These are phyloP conservation scores for Mandrillus leucophaeus DNA, from an alignment of 2,113 vertebrate genomes.

Conservation along the genomic window DNA sequence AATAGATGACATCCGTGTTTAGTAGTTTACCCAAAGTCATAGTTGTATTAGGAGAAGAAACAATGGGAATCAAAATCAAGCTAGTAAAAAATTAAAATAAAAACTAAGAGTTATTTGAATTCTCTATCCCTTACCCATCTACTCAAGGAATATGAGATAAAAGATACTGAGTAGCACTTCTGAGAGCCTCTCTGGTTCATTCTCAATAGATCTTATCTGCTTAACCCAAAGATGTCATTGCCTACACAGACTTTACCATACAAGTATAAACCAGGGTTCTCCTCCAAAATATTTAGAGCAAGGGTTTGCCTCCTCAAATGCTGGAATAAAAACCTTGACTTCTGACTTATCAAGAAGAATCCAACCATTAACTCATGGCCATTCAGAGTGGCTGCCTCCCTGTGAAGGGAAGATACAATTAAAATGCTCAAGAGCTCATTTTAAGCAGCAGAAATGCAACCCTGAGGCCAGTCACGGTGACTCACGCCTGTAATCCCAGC, in stretches of 20 bases:
- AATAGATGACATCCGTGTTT: not conserved
- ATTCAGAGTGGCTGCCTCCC: not conserved
- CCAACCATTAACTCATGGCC: not conserved
- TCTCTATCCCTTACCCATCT: not conserved
- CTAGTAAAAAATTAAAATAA: not conserved
- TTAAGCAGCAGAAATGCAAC: conserved; percentile 23
- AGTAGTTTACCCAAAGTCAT: conserved; percentile 19
- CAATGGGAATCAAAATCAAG: conserved; percentile 2
- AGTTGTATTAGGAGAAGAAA: not conserved
- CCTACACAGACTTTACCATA: conserved; percentile 12
- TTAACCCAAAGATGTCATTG: conserved; percentile 14
- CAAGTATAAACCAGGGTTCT: not conserved
- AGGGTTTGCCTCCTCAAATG: not conserved
- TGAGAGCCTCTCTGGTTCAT: not conserved
- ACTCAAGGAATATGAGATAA: not conserved
- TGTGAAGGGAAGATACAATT: not conserved
- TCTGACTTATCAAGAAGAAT: not conserved
- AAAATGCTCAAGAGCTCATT: conserved; percentile 37
- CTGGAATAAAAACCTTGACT: not conserved
- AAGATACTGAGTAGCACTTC: not conserved
- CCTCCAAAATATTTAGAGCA: not conserved
- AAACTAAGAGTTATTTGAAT: not conserved
- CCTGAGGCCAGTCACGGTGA: not conserved
- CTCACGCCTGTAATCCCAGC: no score
- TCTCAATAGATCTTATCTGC: not conserved